Evolutionary conservation across 1,140 invertebrate species (phyloP), one percentile per base, ranked within the genome.

Genomic region (Pemphigus obesinymphae): DNA sequence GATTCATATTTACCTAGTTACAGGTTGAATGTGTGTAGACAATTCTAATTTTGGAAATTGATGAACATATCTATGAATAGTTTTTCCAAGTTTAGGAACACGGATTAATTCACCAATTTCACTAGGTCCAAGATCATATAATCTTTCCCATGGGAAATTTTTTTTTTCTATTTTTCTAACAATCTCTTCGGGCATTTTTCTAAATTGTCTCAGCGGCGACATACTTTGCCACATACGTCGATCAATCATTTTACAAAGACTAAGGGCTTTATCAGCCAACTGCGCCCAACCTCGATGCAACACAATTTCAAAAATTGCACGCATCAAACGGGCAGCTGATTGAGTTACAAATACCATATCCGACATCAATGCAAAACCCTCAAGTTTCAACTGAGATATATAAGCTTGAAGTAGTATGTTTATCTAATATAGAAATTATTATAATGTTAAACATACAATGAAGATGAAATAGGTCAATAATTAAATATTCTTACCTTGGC

Each of bases 341-440:
- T 99, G 98, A 0, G 98, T 99, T 0, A 99, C 96, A 86, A 96
- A 99, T 0, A 99, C 96, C 98, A 99, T 99, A 87, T 99, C 98
- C 0, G 97, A 95, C 95, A 99, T 98, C 5, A 99, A 88, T 1
- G 97, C 97, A 87, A 99, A 99, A 17, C 98, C 97, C 87, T 99
- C 98, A 50, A 99, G 88, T 88, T 99, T 99, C 58, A 99, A 87
- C 86, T 99, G 97, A 0, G 97, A 99, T 78, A 99, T 99, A 87
- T 99, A 99, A 0, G 97, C 97, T 88, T 99, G 97, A 4, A 99
- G 89, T 5, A 99, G 87, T 10, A 98, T 96, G 86, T 96, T 96
- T 4, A 98, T 95, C 89, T 82, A 43, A 26, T 29, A 45, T 7
- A 80, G 6, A 17, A 45, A 63, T 43, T 29, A 80, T 43, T 29